Evolutionary conservation across 1,140 invertebrate species (phyloP), one percentile per base, ranked within the genome.

Genomic region (Drosophila subobscura): DNA sequence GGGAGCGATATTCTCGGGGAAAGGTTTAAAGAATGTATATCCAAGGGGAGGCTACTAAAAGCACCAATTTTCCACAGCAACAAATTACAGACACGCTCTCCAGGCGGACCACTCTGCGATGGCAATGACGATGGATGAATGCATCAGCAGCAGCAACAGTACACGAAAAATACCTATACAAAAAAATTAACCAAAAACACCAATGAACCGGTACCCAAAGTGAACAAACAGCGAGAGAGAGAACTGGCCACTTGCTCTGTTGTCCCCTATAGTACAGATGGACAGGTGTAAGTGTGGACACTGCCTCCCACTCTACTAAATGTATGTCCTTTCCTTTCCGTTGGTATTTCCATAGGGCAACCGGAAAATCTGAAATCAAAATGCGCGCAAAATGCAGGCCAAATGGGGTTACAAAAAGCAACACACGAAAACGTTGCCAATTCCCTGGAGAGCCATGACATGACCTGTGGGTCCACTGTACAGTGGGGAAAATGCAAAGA

Each of bases 331-430:
- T 51, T 22, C 23, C 33, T 53, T 20, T 41, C 25, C 45, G 14
- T 42, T 33, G 23, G 50, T 73, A 42, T 56, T 42, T 44, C 50
- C 58, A 56, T 78, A 46, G 65, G 58, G 71, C 74, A 78, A 65
- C 49, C 61, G 67, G 63, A 50, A 73, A 73, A 72, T 73, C 47
- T 40, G 16, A 72, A 88, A 88, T 83, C 83, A 77, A 86, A 86
- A 83, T 72, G 83, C 78, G 83, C 75, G 83, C 77, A 88, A 88
- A 88, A 88, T 88, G 75, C 75, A 81, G 83, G 83, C 83, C 83
- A 88, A 88, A 72, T 88, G 78, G 83, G 83, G 83, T 83, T 81
- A 88, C 79, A 79, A 67, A 66, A 86, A 37, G 29, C 29, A 33
- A 12, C 33, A 37, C 33, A 65, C 67, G 72, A 68, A 77, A 77